Percentiles rank a stretch among this genome's conserved stretches.
Evolutionary conservation across 2,888 invertebrate genomes (phyloP).

Genomic region (Timema podura): DNA sequence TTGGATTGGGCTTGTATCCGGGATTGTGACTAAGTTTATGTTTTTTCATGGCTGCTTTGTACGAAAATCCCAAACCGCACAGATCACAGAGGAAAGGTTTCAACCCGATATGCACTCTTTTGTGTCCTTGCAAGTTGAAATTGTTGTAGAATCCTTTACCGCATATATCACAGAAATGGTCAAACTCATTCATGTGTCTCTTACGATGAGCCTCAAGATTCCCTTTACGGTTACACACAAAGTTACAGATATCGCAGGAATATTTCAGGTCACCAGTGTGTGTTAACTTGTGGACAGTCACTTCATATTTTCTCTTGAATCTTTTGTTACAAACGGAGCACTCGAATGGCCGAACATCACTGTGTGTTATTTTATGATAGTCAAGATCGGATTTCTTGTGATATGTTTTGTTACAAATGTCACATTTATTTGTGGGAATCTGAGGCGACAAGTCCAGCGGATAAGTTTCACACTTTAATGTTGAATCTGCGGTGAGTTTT

Average conservation of each 20-base stretch:
- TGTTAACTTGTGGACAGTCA: constrained; percentile 31
- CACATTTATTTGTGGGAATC: too few relatives aligned
- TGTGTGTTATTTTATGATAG: constrained; percentile 22
- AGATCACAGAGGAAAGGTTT: constrained; percentile 52
- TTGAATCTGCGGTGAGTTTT: too few relatives aligned
- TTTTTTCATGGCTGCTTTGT: constrained; percentile 4
- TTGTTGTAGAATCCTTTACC: constrained; percentile 53
- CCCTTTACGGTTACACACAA: constrained; percentile 44
- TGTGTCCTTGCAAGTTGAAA: constrained; percentile 52
- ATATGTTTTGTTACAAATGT: constrained; percentile 7
- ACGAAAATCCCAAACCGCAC: constrained; percentile 42
- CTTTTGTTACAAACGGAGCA: constrained; percentile 35
- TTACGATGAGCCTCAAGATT: constrained; percentile 53
- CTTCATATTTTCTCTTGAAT: constrained; percentile 35
- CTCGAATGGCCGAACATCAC: constrained; percentile 18
- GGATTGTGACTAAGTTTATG: constrained; percentile 2
- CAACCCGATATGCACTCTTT: constrained; percentile 53
- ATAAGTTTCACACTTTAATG: too few relatives aligned
- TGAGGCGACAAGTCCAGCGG: too few relatives aligned
- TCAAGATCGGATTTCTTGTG: neutral
- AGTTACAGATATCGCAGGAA: constrained; percentile 42
- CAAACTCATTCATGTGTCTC: constrained; percentile 55
- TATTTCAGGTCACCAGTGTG: constrained; percentile 32
- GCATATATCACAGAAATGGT: constrained; percentile 53
- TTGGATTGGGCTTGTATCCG: constrained; percentile 22